phyloP scores from a whole-genome alignment of 2,113 vertebrate species.

The Nymphicus hollandicus region DNA sequence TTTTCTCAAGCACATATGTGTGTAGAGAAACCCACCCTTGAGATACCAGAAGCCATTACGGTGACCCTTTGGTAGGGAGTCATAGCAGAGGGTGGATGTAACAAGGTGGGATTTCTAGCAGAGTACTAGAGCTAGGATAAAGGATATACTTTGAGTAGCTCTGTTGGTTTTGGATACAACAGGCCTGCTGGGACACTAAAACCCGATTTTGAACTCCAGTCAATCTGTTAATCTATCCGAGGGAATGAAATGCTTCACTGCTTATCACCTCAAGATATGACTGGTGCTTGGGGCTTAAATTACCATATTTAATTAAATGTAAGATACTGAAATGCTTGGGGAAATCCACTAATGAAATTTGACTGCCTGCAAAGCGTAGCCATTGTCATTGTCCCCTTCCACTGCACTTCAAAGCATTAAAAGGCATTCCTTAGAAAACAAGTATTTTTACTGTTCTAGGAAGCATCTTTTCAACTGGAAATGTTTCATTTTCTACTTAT shows the following conservation, averaged over 20 bases:
- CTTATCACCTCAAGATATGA: conserved; percentile 3
- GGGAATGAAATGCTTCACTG: conserved; percentile 26
- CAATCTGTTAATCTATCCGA: conserved; percentile 45
- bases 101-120: background rate
- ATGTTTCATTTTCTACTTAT: background rate
- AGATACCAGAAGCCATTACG: background rate
- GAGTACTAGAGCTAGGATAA: accelerated
- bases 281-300: conserved; percentile 14
- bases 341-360: conserved; percentile 41
- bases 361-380: conserved; percentile 13
- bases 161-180: conserved; percentile 28
- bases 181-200: conserved; percentile 30
- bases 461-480: background rate
- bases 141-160: background rate
- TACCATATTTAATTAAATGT: conserved; percentile 68
- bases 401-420: background rate
- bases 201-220: conserved; percentile 24
- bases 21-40: background rate
- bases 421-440: background rate
- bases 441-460: background rate
- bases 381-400: background rate
- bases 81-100: background rate
- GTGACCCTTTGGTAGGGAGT: background rate
- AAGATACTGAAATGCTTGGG: conserved; percentile 5
- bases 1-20: background rate